phyloP scores from a whole-genome alignment of 2,888 invertebrate genomes.

The Aromia moschata region DNA sequence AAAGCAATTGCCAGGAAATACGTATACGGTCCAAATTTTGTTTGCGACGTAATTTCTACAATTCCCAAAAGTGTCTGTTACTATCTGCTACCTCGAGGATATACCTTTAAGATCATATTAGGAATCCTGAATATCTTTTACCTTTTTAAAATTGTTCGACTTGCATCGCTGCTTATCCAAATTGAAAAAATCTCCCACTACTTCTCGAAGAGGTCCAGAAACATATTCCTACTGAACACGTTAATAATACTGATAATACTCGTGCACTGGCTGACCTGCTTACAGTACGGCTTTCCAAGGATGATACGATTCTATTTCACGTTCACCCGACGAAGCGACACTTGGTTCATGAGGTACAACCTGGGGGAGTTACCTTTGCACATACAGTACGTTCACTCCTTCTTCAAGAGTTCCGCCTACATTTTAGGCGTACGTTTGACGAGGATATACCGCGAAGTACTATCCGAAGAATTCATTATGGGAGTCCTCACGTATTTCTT shows the following conservation, averaged over 20 bases:
- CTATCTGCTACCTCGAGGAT: background rate
- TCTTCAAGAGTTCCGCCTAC: slow-evolving; percentile 14
- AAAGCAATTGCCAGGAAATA: slow-evolving; percentile 34
- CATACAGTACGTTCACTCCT: background rate
- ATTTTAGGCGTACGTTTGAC: background rate
- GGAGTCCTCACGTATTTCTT: background rate
- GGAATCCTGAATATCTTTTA: background rate
- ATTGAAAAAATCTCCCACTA: background rate
- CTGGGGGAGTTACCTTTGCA: background rate
- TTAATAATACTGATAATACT: background rate
- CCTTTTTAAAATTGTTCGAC: background rate
- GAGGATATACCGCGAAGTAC: background rate
- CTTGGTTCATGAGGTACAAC: background rate
- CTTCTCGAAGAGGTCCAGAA: background rate
- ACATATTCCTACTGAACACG: background rate
- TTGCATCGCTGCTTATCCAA: background rate
- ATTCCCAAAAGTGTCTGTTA: slow-evolving; percentile 25
- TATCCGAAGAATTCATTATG: background rate
- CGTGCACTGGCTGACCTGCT: slow-evolving; percentile 11
- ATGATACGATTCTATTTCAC: background rate
- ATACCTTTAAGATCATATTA: background rate
- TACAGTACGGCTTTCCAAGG: background rate
- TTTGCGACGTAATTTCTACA: slow-evolving; percentile 38
- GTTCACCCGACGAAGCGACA: background rate
- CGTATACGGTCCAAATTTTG: slow-evolving; percentile 34